Evolutionary conservation across 2,113 vertebrate species (phyloP), one percentile per base, ranked within the genome.

Genomic region (Phyllostomus hastatus): DNA sequence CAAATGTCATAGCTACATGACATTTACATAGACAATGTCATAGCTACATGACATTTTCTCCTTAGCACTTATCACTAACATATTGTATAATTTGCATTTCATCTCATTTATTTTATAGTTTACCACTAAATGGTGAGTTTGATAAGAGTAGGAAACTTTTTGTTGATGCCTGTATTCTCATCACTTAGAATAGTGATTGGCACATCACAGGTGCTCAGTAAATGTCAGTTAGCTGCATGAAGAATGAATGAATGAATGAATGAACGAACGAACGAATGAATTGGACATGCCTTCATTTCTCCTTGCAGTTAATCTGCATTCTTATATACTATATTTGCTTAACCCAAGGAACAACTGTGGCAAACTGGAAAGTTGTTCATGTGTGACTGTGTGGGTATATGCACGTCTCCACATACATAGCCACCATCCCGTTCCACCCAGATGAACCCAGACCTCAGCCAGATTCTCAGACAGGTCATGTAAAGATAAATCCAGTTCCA

Each of bases 241-340:
- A 82, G 15, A 50, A 19, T 76, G 16, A 61, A 82, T 43, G 46
- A 78, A 41, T 50, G 43, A 14, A 82, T 46, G 11, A 59, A 38
- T 88, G 14, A 61, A 82, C 19, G 14, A 61, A 82, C 19, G n/a
- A n/a, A n/a, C 38, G 50, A 78, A 50, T 50, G 43, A 14, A 85
- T 41, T 57, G n/a, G 4, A 59, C 24, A 35, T n/a, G 10, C n/a
- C n/a, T 48, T 96, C 64, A 28, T 67, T 93, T 46, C 48, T 61
- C 50, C 84, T 70, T 38, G 12, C 73, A 48, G 20, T 35, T 64
- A 79, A 86, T 75, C 24, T 57, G 84, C 28, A 76, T 72, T 93
- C 95, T 94, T 89, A 41, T 78, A n/a, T 78, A 54, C 46, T 78
- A 28, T 73, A 54, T 95, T 85, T 92, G 46, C 78, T 84, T 70